These are phyloP conservation scores for Brachyhypopomus gauderio DNA, from an alignment of 2,113 vertebrate species.

Conservation along the genomic window DNA sequence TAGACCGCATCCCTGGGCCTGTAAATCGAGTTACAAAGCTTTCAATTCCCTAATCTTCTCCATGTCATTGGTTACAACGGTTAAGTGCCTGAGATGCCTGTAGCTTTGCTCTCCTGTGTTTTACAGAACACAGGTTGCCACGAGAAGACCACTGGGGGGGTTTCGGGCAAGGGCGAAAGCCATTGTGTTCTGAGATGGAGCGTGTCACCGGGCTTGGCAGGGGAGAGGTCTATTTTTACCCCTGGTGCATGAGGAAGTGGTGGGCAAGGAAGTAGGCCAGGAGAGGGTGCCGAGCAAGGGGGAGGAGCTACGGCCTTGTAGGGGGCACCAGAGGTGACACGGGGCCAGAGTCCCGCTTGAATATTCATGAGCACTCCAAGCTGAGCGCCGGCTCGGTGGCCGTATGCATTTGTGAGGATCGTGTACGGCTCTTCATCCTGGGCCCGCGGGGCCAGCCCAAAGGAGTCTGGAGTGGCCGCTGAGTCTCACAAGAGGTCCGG, in stretches of 20 bases:
- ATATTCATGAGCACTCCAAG: constrained; percentile 54
- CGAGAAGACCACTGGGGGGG: constrained; percentile 44
- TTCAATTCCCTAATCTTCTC: constrained; percentile 71
- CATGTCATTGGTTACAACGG: constrained; percentile 71
- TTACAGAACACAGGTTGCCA: constrained; percentile 59
- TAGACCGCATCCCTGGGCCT: constrained; percentile 66
- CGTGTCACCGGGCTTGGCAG: constrained; percentile 62
- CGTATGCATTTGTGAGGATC: constrained; percentile 56
- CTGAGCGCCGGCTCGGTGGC: constrained; percentile 50
- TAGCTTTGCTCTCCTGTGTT: constrained; percentile 64
- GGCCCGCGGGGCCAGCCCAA: constrained; percentile 4
- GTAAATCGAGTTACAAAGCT: constrained; percentile 73
- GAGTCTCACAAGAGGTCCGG: not conserved
- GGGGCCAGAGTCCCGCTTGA: constrained; percentile 33
- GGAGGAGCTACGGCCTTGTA: not conserved
- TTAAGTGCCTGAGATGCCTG: constrained; percentile 66
- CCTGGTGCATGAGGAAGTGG: constrained; percentile 28
- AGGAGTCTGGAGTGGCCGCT: constrained; percentile 6
- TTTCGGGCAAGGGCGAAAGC: constrained; percentile 54
- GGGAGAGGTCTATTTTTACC: constrained; percentile 67
- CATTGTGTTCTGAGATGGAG: constrained; percentile 65
- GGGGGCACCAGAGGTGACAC: constrained; percentile 49
- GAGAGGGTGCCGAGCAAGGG: constrained; percentile 21
- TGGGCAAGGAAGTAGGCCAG: constrained; percentile 47
- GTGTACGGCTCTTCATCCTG: constrained; percentile 39